Conservation (phyloP, 2,797 vertebrate genomes). For the Pipistrellus kuhlii region DNA sequence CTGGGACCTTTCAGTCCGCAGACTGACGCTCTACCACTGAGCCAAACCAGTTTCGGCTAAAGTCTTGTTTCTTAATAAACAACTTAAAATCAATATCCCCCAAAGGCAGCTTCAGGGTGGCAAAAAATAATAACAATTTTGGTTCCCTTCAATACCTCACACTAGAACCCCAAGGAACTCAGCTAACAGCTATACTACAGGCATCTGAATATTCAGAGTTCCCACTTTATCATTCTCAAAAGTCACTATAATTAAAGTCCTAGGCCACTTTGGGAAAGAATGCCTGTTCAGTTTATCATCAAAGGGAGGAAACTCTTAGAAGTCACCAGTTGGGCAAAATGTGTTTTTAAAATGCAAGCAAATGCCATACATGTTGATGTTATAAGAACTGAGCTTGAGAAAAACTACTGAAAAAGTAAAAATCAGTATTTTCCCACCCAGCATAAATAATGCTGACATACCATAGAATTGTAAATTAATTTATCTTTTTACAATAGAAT, state of each 20-base stretch:
- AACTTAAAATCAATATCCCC: background rate
- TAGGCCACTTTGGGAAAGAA: background rate
- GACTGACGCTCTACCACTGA: too few species aligned
- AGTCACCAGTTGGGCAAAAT: background rate
- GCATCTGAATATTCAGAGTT: background rate
- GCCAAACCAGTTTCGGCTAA: too few species aligned
- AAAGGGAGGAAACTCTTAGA: background rate
- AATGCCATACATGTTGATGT: background rate
- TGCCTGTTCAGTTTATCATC: background rate
- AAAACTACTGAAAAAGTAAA: constrained; percentile 25
- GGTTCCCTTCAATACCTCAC: background rate
- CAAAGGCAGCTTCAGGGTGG: background rate
- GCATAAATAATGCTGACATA: background rate
- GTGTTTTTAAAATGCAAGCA: constrained; percentile 7
- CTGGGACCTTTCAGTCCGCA: too few species aligned
- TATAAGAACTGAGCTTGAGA: background rate
- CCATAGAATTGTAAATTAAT: background rate
- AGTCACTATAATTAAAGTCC: background rate
- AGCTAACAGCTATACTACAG: background rate
- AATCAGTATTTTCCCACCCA: background rate
- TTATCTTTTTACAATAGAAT: background rate
- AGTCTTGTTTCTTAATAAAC: background rate
- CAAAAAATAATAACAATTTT: background rate
- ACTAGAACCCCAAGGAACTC: background rate
- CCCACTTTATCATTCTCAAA: constrained; percentile 1